phyloP scores from a whole-genome alignment of 2,113 vertebrate species.

The Thalassarche chlororhynchos region DNA sequence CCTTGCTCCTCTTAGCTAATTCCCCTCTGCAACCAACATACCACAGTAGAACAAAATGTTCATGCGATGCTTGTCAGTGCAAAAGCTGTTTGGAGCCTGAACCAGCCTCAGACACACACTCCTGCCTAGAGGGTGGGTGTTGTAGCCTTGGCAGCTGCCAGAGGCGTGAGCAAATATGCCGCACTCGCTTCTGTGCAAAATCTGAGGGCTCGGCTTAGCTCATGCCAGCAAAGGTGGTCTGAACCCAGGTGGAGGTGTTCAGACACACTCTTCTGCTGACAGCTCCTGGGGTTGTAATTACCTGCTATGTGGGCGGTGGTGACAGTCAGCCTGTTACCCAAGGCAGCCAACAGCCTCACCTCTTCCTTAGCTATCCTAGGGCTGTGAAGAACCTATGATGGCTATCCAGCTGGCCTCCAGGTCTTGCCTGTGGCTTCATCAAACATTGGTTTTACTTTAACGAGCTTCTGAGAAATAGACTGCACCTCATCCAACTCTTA shows the following conservation, averaged over 20 bases:
- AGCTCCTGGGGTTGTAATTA: no score
- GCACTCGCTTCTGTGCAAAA: not conserved
- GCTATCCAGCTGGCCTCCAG: not conserved
- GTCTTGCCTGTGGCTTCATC: not conserved
- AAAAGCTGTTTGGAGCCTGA: not conserved
- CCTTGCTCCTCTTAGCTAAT: not conserved
- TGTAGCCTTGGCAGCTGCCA: not conserved
- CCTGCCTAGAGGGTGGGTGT: no score
- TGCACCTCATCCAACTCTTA: not conserved
- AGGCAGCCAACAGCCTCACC: not conserved
- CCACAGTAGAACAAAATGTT: not conserved
- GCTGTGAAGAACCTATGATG: not conserved
- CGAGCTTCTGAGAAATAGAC: not conserved
- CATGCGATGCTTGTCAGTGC: not conserved
- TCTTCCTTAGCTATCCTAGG: not conserved
- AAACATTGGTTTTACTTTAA: not conserved
- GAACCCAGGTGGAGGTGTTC: not conserved
- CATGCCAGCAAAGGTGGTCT: not conserved
- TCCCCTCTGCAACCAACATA: not conserved
- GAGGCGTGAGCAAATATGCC: not conserved
- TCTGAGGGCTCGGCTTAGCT: not conserved
- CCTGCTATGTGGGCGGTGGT: rapidly evolving
- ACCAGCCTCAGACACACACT: not conserved
- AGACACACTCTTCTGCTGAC: not conserved
- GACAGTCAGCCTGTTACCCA: not conserved